These are phyloP conservation scores for Tubiluchus corallicola DNA, from an alignment of 2,888 invertebrate species.

Conservation along the genomic window DNA sequence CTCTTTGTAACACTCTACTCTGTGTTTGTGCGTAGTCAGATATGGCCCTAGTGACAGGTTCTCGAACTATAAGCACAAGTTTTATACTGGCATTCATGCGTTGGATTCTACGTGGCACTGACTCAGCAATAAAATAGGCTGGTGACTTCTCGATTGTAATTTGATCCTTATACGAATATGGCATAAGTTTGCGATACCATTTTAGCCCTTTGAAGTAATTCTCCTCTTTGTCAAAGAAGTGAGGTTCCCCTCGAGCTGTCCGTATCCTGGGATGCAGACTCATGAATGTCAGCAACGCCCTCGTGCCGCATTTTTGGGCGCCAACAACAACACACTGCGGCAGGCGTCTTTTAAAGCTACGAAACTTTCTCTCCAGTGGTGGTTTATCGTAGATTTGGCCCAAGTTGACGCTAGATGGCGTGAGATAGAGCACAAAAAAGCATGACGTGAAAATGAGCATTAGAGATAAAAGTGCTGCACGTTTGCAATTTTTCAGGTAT, in stretches of 20 bases:
- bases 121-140: conserved; percentile 85
- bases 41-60: conserved; percentile 85
- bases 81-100: conserved; percentile 85
- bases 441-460: no score
- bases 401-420: no score
- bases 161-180: conserved; percentile 71
- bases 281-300: conserved; percentile 29
- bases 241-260: conserved; percentile 81
- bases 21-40: conserved; percentile 89
- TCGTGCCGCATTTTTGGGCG: conserved; percentile 29
- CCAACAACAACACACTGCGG: conserved; percentile 31
- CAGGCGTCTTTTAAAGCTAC: conserved; percentile 20
- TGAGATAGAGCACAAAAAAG: no score
- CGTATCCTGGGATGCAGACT: conserved; percentile 44
- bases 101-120: conserved; percentile 79
- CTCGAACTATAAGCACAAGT: conserved; percentile 75
- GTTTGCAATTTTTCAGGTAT: no score
- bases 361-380: no score
- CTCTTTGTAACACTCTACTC: conserved; percentile 31
- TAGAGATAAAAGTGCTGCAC: no score
- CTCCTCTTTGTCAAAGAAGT: conserved; percentile 70
- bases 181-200: conserved; percentile 90
- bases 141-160: conserved; percentile 95
- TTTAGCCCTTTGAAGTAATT: conserved; percentile 78
- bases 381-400: no score